Evolutionary conservation across 2,888 invertebrate species (phyloP).

Genomic region (Cataglyphis albicans): DNA sequence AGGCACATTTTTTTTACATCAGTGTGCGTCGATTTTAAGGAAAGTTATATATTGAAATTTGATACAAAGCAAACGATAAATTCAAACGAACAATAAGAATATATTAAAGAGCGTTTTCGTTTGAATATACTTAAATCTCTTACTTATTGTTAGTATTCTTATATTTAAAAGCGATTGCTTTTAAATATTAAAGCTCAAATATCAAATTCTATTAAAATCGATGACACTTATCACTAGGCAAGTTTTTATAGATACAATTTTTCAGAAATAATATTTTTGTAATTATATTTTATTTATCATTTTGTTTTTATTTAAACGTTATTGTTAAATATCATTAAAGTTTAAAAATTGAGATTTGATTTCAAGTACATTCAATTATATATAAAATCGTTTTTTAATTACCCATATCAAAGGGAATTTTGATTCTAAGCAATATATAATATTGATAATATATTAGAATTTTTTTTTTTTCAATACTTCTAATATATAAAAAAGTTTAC

Average conservation of each 20-base stretch:
- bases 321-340: background rate
- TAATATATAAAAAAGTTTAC: background rate
- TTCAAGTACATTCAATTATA: background rate
- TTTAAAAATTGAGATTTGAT: constrained; percentile 8
- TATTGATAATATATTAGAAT: background rate
- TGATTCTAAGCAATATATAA: background rate
- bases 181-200: constrained; percentile 18
- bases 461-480: background rate
- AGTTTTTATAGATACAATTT: constrained; percentile 39
- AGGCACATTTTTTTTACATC: constrained; percentile 61
- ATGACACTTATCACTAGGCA: constrained; percentile 49
- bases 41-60: constrained; percentile 39
- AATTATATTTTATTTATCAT: background rate
- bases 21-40: constrained; percentile 60
- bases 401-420: background rate
- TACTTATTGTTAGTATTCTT: background rate
- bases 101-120: background rate
- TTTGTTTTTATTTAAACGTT: background rate
- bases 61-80: background rate
- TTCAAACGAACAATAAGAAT: background rate
- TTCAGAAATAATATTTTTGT: background rate
- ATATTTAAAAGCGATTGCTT: constrained; percentile 36
- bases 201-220: constrained; percentile 59
- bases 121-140: background rate
- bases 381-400: background rate